Evolutionary conservation across 1,140 invertebrate species (phyloP), one percentile per base, ranked within the genome.

Genomic region (Agraylea sexmaculata): DNA sequence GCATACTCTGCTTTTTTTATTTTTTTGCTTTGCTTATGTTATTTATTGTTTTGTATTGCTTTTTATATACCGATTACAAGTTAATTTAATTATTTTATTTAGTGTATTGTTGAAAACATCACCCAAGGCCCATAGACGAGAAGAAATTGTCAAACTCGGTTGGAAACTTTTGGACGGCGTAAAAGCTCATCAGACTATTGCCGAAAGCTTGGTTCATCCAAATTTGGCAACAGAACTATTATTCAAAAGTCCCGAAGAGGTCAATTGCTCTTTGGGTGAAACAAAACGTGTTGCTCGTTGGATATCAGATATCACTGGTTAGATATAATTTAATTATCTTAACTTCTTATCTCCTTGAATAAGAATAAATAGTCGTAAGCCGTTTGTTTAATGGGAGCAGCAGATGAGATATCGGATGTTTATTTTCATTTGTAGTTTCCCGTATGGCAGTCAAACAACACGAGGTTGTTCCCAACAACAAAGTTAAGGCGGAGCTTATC

Each of bases 131-230:
- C 30, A 31, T 7, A 5, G 16, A 5, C 5, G 6, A 7, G 12
- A 7, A 7, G 10, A 31, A 7, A 7, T 8, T 12, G 6, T 31
- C 10, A 12, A 6, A 7, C 10, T 31, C 16, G 30, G 30, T 12
- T 31, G 30, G 30, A 31, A 31, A 15, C 13, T 31, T 8, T 13
- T 31, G 30, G 13, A 31, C 5, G 30, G 30, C 10, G 30, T 31
- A 5, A 5, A 11, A 8, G 30, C 16, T 31, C 30, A 31, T 16
- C 5, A 11, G 10, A 16, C 10, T 7, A 31, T 31, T 12, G 7
- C 16, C 7, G 16, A 15, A 31, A 5, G 16, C 13, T 31, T 31
- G 12, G 16, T 31, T 8, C 5, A 31, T 8, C 5, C 7, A 7
- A 16, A 31, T 7, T 7, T 31, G 10, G 7, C 12, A 12, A 15